phyloP scores from a whole-genome alignment of 2,888 invertebrate genomes.

The Aleiodes alternator region DNA sequence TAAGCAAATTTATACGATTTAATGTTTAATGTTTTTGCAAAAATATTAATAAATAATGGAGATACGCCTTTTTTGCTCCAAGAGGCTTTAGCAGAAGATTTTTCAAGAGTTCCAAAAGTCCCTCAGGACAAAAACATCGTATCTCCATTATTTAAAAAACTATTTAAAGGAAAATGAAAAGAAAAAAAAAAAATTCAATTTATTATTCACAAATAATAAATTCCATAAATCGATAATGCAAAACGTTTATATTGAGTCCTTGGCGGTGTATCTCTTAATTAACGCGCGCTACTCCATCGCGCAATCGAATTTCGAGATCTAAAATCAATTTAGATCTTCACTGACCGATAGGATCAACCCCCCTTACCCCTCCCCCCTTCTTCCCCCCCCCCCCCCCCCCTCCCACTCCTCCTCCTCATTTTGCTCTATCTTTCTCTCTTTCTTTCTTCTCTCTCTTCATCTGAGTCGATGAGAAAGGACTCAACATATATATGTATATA shows the following conservation, averaged over 20 bases:
- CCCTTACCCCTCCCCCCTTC: background rate
- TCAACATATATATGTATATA: no score
- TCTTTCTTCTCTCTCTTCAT: constrained; percentile 44
- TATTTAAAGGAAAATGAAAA: background rate
- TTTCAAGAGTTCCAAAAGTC: no score
- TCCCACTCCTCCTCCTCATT: no score
- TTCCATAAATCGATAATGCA: constrained; percentile 57
- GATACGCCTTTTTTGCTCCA: no score
- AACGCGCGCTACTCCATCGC: constrained; percentile 64
- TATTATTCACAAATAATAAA: constrained; percentile 40
- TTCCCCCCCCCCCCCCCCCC: no score
- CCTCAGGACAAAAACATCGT: no score
- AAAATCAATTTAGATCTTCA: constrained; percentile 69
- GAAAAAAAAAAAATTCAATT: background rate
- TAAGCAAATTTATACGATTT: no score
- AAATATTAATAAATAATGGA: no score
- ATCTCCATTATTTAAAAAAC: background rate
- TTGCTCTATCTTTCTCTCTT: constrained; percentile 13
- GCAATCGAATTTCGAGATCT: constrained; percentile 66
- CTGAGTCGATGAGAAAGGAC: constrained; percentile 32
- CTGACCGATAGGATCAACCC: constrained; percentile 58
- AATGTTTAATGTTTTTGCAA: no score
- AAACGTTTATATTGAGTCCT: constrained; percentile 65
- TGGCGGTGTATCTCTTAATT: constrained; percentile 67
- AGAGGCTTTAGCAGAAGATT: no score